Evolutionary conservation across 1,140 invertebrate genomes (phyloP).

Genomic region (Liolophura sinensis): DNA sequence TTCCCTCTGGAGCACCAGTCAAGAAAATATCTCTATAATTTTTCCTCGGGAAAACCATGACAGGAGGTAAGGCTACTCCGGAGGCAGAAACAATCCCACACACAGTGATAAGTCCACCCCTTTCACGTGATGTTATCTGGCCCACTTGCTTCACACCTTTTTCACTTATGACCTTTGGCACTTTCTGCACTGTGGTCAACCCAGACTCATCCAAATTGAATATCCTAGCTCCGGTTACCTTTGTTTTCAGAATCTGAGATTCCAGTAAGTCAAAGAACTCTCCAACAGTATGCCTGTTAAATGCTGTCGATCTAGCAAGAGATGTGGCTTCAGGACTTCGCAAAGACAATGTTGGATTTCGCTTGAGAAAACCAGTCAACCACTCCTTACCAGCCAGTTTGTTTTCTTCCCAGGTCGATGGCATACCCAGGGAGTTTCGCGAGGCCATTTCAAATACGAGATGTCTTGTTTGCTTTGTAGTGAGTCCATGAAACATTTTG

Average conservation of each 20-base stretch:
- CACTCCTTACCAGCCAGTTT: conserved; percentile 57
- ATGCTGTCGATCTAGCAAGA: conserved; percentile 50
- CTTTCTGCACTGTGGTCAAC: conserved; percentile 23
- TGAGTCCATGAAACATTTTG: no score
- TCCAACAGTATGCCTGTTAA: conserved; percentile 50
- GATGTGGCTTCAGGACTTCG: conserved; percentile 56
- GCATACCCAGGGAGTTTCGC: no score
- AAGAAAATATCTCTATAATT: conserved; percentile 53
- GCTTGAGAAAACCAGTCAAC: no score
- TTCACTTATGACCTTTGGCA: conserved; percentile 13
- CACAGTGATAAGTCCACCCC: conserved; percentile 20
- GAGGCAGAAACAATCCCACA: conserved; percentile 15
- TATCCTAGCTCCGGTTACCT: conserved; percentile 13
- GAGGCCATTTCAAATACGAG: no score
- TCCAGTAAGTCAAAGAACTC: conserved; percentile 16
- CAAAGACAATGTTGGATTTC: conserved; percentile 55
- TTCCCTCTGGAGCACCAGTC: conserved; percentile 54
- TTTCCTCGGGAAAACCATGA: conserved; percentile 44
- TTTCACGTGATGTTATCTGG: conserved; percentile 18
- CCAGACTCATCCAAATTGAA: conserved; percentile 31
- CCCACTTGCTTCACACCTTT: conserved; percentile 23
- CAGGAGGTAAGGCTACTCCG: conserved; percentile 42
- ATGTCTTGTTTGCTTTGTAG: no score
- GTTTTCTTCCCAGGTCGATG: conserved; percentile 44
- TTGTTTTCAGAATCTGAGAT: conserved; percentile 11